phyloP scores from a whole-genome alignment of 1,140 invertebrate species.

The Heliothis subflexa region DNA sequence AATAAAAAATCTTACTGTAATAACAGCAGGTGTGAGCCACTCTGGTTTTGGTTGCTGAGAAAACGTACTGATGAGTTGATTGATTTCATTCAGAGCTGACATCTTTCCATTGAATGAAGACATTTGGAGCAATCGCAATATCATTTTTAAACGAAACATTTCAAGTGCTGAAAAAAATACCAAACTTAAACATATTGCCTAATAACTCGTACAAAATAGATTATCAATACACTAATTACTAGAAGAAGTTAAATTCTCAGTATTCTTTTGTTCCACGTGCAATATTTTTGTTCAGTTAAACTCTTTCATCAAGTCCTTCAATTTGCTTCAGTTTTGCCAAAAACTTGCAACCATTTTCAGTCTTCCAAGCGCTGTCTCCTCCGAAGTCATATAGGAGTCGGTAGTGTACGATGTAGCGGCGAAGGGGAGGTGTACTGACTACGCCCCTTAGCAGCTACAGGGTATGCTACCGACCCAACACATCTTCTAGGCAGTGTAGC shows the following conservation, averaged over 20 bases:
- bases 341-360: neutral
- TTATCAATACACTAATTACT: too few species aligned
- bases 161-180: constrained; percentile 94
- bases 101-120: constrained; percentile 99
- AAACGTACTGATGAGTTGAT: constrained; percentile 97
- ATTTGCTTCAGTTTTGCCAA: neutral
- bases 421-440: constrained; percentile 70
- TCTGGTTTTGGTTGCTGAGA: constrained; percentile 97
- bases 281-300: neutral
- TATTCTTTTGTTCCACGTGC: too few species aligned
- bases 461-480: constrained; percentile 64
- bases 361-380: neutral
- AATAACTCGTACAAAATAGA: neutral
- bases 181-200: constrained; percentile 57
- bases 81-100: constrained; percentile 99
- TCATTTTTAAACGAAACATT: constrained; percentile 98
- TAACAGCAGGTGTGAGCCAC: constrained; percentile 96
- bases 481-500: neutral
- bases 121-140: constrained; percentile 97
- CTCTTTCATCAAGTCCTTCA: neutral
- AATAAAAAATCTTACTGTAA: constrained; percentile 91
- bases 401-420: constrained; percentile 78
- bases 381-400: constrained; percentile 46
- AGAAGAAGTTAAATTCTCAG: too few species aligned
- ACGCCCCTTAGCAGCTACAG: constrained; percentile 86